Base-by-base conservation (phyloP, 2,888 invertebrate genomes). In the Arctia plantaginis region DNA sequence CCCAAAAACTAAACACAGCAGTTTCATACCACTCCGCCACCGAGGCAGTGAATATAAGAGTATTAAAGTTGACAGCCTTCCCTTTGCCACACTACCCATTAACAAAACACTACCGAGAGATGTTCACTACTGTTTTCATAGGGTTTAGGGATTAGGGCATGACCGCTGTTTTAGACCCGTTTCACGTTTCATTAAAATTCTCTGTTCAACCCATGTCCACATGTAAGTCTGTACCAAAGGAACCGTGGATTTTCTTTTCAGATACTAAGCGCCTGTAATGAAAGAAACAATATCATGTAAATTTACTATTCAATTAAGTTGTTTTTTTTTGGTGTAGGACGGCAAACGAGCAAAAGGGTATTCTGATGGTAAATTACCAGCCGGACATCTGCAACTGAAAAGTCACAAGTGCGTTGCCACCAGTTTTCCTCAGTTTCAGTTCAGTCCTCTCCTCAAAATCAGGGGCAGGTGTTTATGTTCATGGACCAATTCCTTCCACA, bases 141-240 rank as follows among this genome's bases (percentile, higher is more conserved):
- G 47, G 47, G 20, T 8, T 47, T 55, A 55, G 10, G 27, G 27
- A 12, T 27, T 59, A 59, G 27, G 15, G 1, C 13, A 27, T 27
- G 13, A 15, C 59, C 27, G 6, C 59, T 15, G 27, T 27, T 59
- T 27, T 27, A 27, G 59, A 27, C 59, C 59, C 27, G 27, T 59
- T 59, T 27, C 27, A 59, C 59, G 15, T 59, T 59, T 59, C 59
- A 59, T 59, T 59, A 59, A 59, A 59, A 59, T 59, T 59, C 13
- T 59, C 59, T n/a, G 27, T 27, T 59, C 12, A 59, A 59, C 27
- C 59, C 59, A 59, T 59, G 27, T 59, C 27, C 13, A 27, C 59
- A 27, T 59, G 27, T 59, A 59, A 59, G 59, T 13, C 59, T 59
- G 13, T 27, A 59, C 59, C 12, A 27, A 59, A 59, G 23, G 8